Percentiles rank a stretch among this genome's conserved stretches.
Evolutionary conservation across 2,113 vertebrate species (phyloP).

Genomic region (Podarcis raffonei): DNA sequence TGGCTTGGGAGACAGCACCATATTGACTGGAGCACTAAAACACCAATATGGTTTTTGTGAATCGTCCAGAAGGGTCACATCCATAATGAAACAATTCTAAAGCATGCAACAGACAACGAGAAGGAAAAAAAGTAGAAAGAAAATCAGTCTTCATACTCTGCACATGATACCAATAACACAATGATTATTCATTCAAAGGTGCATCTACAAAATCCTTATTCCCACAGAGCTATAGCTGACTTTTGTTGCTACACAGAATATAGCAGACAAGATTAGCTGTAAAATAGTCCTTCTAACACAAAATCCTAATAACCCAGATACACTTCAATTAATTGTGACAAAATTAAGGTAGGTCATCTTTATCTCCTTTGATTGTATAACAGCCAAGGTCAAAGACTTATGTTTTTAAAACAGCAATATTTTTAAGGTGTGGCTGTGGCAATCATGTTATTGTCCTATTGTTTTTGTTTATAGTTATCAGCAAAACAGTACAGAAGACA

Average conservation of each 20-base stretch:
- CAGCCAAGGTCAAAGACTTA: neutral
- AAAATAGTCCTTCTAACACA: neutral
- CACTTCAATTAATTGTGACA: neutral
- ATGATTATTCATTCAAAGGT: neutral
- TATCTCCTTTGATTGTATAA: neutral
- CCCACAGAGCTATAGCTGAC: neutral
- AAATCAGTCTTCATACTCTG: neutral
- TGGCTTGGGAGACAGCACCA: conserved; percentile 36
- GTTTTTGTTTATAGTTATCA: neutral
- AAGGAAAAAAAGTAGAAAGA: neutral
- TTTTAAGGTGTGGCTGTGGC: neutral
- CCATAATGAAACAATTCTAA: conserved; percentile 77
- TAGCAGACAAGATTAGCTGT: neutral
- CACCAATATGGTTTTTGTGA: conserved; percentile 78
- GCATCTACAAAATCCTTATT: neutral
- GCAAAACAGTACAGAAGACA: neutral
- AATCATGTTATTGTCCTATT: neutral
- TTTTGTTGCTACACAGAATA: neutral
- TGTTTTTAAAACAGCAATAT: neutral
- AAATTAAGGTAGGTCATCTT: neutral
- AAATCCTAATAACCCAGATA: neutral
- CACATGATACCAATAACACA: neutral
- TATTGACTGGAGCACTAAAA: conserved; percentile 72
- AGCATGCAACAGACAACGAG: conserved; percentile 35
- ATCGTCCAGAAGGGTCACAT: conserved; percentile 77